phyloP scores from a whole-genome alignment of 2,113 vertebrate genomes.

The Nestor notabilis region DNA sequence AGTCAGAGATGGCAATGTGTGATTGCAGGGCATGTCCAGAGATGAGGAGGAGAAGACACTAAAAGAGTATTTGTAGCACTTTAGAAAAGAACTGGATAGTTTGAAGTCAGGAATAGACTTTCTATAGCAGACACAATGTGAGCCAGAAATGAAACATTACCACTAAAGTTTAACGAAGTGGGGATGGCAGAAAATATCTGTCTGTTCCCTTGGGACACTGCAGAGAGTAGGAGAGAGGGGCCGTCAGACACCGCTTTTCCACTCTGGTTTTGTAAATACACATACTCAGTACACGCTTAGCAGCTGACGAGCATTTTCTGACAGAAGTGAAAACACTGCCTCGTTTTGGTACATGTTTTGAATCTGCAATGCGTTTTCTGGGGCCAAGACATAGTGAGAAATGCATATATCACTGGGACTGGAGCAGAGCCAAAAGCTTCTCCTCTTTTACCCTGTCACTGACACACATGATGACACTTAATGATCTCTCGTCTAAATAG shows the following conservation, averaged over 20 bases:
- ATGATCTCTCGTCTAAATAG: slow-evolving; percentile 5
- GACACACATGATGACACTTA: background rate
- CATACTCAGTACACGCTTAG: background rate
- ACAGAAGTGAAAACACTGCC: background rate
- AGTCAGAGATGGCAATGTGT: background rate
- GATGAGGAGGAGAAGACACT: background rate
- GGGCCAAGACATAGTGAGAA: background rate
- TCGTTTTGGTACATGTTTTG: background rate
- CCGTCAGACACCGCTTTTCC: background rate
- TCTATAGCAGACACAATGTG: background rate
- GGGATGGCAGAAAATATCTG: background rate
- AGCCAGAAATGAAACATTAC: background rate
- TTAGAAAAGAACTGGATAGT: background rate
- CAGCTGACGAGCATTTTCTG: background rate
- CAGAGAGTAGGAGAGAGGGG: background rate
- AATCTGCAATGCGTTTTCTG: background rate
- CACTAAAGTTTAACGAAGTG: background rate
- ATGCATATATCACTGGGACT: background rate
- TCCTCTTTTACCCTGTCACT: background rate
- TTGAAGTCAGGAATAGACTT: background rate
- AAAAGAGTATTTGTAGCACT: background rate
- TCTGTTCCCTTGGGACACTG: background rate
- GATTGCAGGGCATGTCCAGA: background rate
- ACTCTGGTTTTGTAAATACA: background rate
- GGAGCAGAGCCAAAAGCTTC: background rate